phyloP scores from a whole-genome alignment of 2,113 vertebrate genomes.

The Ceyx margarethae region DNA sequence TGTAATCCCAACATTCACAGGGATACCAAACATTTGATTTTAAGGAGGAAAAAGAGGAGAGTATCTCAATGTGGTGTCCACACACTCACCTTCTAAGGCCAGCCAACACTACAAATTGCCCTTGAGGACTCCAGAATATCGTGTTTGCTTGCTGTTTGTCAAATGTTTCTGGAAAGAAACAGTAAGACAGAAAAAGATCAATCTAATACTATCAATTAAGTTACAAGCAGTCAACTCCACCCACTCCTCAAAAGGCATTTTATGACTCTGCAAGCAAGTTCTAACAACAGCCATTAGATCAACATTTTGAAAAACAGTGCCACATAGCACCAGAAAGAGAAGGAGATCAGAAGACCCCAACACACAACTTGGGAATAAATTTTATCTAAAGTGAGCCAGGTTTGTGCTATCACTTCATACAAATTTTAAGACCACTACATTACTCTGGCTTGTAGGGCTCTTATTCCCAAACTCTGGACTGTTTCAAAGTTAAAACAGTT shows the following conservation, averaged over 20 bases:
- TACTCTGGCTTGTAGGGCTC: neutral
- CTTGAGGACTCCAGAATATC: conserved; percentile 99
- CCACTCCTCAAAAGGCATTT: neutral
- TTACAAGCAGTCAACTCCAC: neutral
- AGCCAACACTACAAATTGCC: conserved; percentile 94
- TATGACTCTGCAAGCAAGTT: neutral
- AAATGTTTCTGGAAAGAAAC: conserved; percentile 83
- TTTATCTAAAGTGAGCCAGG: neutral
- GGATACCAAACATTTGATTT: neutral
- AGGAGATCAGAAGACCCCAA: neutral
- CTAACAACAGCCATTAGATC: neutral
- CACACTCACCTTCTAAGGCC: conserved; percentile 90
- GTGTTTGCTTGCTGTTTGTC: conserved; percentile 99
- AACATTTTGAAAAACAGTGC: neutral
- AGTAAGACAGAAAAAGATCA: neutral
- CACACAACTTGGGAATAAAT: neutral
- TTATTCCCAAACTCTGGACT: neutral
- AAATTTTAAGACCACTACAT: neutral
- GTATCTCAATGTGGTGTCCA: neutral
- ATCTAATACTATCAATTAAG: neutral
- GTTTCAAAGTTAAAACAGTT: neutral
- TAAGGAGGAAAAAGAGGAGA: too few relatives aligned
- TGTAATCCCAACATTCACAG: neutral
- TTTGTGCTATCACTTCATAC: neutral
- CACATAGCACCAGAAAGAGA: neutral